Conservation (phyloP, 2,113 vertebrate species). For the Heloderma charlesbogerti region DNA sequence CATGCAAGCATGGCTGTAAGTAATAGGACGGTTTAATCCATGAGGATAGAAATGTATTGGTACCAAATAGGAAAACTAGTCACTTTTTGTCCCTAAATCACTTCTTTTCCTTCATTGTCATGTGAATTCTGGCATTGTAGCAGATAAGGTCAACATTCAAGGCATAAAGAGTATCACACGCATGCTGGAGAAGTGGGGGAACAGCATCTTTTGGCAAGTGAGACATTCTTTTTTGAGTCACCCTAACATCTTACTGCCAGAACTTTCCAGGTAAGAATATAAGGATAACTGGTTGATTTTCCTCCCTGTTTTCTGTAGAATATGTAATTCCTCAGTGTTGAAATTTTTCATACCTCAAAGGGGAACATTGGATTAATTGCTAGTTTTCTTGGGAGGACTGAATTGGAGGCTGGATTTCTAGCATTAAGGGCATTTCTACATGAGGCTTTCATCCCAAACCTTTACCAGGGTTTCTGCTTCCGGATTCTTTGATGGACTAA, state of each 20-base stretch:
- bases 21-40: not conserved
- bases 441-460: no score
- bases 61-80: slow-evolving; percentile 28
- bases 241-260: slow-evolving; percentile 66
- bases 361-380: not conserved
- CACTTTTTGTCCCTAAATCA: slow-evolving; percentile 37
- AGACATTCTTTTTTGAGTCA: slow-evolving; percentile 72
- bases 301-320: not conserved
- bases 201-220: slow-evolving; percentile 75
- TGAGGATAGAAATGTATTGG: not conserved
- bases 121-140: slow-evolving; percentile 52
- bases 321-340: slow-evolving; percentile 20
- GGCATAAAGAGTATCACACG: slow-evolving; percentile 72
- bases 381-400: not conserved
- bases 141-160: slow-evolving; percentile 73
- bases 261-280: slow-evolving; percentile 74
- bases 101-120: slow-evolving; percentile 23
- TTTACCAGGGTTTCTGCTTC: no score
- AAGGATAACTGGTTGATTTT: not conserved
- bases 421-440: not conserved
- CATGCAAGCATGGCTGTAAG: not conserved
- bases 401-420: not conserved
- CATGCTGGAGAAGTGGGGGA: slow-evolving; percentile 77
- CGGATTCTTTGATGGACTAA: no score
- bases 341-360: not conserved